Conservation (phyloP, 2,888 invertebrate genomes). For the Prostheceraeus crozeri region DNA sequence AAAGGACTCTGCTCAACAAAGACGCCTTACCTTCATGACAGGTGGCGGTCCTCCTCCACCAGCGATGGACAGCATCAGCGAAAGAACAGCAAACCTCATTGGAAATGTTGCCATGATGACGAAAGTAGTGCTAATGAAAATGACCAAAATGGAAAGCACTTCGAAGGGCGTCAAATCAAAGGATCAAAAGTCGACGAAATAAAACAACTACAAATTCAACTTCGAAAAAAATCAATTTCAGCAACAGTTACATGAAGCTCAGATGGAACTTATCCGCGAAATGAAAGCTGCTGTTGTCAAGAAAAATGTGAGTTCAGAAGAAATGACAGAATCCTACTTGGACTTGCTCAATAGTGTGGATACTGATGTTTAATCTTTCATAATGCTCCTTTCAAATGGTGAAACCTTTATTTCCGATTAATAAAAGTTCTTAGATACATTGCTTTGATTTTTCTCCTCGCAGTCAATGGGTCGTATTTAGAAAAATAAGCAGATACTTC, state of each 20-base stretch:
- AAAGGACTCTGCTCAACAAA: neutral
- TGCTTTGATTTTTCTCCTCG: too few species aligned
- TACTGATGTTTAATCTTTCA: neutral
- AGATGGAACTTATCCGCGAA: neutral
- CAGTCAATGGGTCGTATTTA: too few species aligned
- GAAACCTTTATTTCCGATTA: too few species aligned
- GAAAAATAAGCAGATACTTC: too few species aligned
- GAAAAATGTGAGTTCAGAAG: neutral
- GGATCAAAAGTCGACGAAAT: neutral
- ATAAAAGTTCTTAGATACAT: too few species aligned
- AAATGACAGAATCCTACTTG: neutral
- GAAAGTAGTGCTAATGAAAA: neutral
- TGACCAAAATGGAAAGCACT: neutral
- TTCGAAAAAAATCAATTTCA: neutral
- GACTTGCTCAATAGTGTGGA: neutral
- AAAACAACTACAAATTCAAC: constrained; percentile 1
- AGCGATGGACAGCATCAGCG: neutral
- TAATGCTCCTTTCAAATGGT: too few species aligned
- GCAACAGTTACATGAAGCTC: neutral
- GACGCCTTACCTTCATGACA: neutral
- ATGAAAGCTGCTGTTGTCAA: too few species aligned
- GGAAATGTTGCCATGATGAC: neutral
- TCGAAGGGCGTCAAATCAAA: neutral
- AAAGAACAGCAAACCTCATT: neutral
- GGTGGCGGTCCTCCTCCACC: neutral